Conservation (phyloP, 2,888 invertebrate species). For the Hirtodrosophila alboralis region DNA sequence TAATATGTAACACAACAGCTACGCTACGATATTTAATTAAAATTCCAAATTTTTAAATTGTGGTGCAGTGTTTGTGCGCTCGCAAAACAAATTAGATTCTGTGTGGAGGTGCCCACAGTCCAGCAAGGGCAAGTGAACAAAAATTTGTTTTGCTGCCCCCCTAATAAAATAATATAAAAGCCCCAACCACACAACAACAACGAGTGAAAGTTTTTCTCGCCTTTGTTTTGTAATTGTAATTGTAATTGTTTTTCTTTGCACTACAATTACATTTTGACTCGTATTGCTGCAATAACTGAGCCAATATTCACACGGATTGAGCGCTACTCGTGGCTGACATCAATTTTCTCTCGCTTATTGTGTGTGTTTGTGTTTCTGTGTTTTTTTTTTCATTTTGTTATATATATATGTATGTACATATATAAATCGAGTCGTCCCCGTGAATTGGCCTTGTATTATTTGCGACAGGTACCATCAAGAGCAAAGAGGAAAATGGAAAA, state of each 20-base stretch:
- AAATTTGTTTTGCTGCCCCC: slow-evolving; percentile 28
- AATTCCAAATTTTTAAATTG: slow-evolving; percentile 63
- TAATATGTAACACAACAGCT: slow-evolving; percentile 61
- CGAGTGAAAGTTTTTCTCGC: slow-evolving; percentile 73
- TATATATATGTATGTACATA: slow-evolving; percentile 16
- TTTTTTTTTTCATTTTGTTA: background rate
- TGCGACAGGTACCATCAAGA: slow-evolving; percentile 75
- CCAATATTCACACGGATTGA: slow-evolving; percentile 47
- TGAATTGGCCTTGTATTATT: slow-evolving; percentile 68
- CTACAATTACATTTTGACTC: slow-evolving; percentile 23
- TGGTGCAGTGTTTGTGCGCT: slow-evolving; percentile 53
- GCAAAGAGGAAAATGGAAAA: slow-evolving; percentile 26
- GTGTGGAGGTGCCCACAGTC: slow-evolving; percentile 43
- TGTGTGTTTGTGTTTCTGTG: slow-evolving; percentile 25
- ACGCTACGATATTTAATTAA: slow-evolving; percentile 58
- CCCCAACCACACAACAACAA: slow-evolving; percentile 47
- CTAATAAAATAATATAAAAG: slow-evolving; percentile 32
- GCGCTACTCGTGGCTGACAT: slow-evolving; percentile 46
- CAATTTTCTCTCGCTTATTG: slow-evolving; percentile 52
- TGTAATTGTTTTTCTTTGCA: slow-evolving; percentile 59
- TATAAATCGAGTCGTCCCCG: slow-evolving; percentile 51
- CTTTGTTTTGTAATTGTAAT: slow-evolving; percentile 77
- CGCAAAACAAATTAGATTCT: slow-evolving; percentile 23
- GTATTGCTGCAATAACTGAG: slow-evolving; percentile 48
- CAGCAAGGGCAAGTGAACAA: slow-evolving; percentile 52